Base-by-base conservation (phyloP, 2,888 invertebrate species). In the Drosophila acutilabella region DNA sequence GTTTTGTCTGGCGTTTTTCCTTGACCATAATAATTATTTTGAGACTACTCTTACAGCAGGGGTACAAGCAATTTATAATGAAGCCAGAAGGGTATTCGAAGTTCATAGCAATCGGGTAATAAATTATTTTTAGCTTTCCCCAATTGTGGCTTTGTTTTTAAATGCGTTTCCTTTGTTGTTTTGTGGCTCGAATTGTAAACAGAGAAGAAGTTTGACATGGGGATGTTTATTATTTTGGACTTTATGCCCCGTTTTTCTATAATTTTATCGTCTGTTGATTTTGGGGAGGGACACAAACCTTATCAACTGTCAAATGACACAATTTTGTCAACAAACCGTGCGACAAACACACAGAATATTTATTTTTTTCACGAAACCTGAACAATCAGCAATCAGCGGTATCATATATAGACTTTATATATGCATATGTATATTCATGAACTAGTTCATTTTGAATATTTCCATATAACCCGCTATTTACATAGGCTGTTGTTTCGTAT, bases 221-320 rank as follows among this genome's bases (percentile, higher is more conserved):
- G 36, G 20, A 40, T 50, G 48, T 57, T 53, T 38, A 48, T 51
- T 56, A 48, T 51, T 45, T 30, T 44, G 14, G 50, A 58, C 53
- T 47, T 67, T 57, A 36, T 44, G 42, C 56, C 38, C 36, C 16
- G 51, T 44, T 47, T 68, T 52, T 64, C 62, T 48, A 56, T 50
- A 50, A 41, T 18, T 20, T 30, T 68, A 76, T 71, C 76, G 56
- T 72, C 18, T 66, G 58, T 70, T 59, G 71, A 51, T 52, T 62
- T 59, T n/a, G 56, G 59, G 41, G 18, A 8, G 59, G 44, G 41
- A 52, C 40, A 33, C 4, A 33, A 13, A 14, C 41, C 68, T 76
- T 76, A 76, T 76, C 75, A 86, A 67, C 71, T 42, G 68, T 61
- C 73, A 73, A 76, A 71, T 83, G 84, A 74, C 78, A 86, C 81